Evolutionary conservation across 2,888 invertebrate genomes (phyloP).

Genomic region (Lycaena phlaeas): DNA sequence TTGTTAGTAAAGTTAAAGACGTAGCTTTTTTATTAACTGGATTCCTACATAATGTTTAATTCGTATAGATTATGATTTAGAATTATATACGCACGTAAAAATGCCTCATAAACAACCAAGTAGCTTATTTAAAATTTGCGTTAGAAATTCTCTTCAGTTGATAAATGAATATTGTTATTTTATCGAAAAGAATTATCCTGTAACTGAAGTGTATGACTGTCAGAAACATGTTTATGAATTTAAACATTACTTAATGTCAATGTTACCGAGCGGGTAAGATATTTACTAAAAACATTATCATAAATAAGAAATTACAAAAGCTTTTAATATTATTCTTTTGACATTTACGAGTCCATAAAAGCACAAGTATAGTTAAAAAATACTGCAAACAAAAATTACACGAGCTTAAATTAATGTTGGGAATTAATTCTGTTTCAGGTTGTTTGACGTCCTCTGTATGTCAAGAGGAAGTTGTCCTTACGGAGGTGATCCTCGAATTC

Average conservation of each 20-base stretch:
- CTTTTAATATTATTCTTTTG: too few relatives aligned
- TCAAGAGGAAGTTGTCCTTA: constrained; percentile 54
- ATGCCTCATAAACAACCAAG: constrained; percentile 59
- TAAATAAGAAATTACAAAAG: too few relatives aligned
- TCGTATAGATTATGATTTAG: too few relatives aligned
- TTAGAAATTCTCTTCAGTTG: constrained; percentile 50
- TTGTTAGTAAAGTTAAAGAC: too few relatives aligned
- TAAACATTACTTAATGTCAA: constrained; percentile 45
- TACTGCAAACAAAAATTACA: too few relatives aligned
- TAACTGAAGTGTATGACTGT: constrained; percentile 44
- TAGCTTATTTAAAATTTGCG: constrained; percentile 51
- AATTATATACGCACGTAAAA: too few relatives aligned
- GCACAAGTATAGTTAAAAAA: background rate
- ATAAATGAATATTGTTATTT: constrained; percentile 59
- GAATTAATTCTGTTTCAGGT: constrained; percentile 55
- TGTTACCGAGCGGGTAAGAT: constrained; percentile 57
- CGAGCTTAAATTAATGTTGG: too few relatives aligned
- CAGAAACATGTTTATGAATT: constrained; percentile 43
- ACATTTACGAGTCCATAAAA: too few relatives aligned
- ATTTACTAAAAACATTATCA: too few relatives aligned
- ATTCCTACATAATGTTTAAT: too few relatives aligned
- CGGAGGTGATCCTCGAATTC: constrained; percentile 56
- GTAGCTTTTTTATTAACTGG: too few relatives aligned
- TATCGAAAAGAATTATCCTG: constrained; percentile 53
- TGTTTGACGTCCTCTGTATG: constrained; percentile 67